Conservation (phyloP, 2,113 vertebrate genomes). For the Serinus canaria region DNA sequence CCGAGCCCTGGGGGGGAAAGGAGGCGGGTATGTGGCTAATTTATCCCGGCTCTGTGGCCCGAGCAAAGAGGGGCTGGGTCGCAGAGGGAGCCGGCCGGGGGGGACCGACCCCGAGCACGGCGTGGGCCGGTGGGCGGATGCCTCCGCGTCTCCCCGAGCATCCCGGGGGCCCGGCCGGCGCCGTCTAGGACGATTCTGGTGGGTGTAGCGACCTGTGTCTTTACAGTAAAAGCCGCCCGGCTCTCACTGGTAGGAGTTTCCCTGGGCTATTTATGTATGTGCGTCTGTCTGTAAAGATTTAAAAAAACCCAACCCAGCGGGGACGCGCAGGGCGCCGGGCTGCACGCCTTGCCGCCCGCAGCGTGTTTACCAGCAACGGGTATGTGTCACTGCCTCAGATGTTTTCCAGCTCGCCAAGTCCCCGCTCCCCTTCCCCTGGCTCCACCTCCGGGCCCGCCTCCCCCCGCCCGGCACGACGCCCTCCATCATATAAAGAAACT, state of each 20-base stretch:
- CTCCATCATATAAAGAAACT: conserved; percentile 56
- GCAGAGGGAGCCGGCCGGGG: background rate
- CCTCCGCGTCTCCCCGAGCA: background rate
- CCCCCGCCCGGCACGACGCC: background rate
- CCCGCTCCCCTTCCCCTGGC: background rate
- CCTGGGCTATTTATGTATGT: conserved; percentile 44
- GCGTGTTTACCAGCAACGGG: conserved; percentile 26
- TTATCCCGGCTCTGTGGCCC: background rate
- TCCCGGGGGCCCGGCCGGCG: background rate
- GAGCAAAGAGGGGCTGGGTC: background rate
- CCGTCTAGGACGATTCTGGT: conserved; percentile 29
- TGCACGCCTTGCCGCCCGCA: background rate
- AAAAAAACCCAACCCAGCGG: background rate
- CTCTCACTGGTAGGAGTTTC: conserved; percentile 46
- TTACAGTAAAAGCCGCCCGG: conserved; percentile 45
- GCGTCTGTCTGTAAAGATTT: background rate
- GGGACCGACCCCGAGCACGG: background rate
- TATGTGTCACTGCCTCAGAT: conserved; percentile 25
- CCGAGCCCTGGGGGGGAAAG: too few relatives aligned
- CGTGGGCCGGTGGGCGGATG: background rate
- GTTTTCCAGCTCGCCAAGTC: conserved; percentile 32
- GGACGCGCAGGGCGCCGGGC: background rate
- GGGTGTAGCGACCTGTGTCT: conserved; percentile 6
- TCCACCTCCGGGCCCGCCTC: conserved; percentile 37
- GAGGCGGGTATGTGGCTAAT: background rate